Conservation (phyloP, 2,797 vertebrate species). For the Enteromius unitaeniatus region DNA sequence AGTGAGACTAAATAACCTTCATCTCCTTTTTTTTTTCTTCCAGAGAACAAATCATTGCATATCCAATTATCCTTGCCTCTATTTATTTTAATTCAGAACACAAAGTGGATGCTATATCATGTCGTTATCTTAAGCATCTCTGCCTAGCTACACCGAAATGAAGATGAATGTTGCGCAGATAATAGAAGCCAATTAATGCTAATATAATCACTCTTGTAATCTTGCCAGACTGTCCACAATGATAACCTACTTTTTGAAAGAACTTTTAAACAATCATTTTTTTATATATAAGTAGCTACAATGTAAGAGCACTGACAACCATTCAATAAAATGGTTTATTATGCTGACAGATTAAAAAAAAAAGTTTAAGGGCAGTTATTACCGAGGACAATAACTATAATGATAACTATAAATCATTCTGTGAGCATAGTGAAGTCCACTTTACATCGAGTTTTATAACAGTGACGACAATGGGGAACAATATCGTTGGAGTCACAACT, state of each 20-base stretch:
- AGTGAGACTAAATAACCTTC: conserved; percentile 30
- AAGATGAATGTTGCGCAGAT: conserved; percentile 12
- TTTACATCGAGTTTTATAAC: neutral
- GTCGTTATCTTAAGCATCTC: conserved; percentile 29
- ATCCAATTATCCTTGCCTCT: conserved; percentile 39
- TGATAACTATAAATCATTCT: neutral
- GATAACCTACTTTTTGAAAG: neutral
- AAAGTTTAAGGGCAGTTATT: neutral
- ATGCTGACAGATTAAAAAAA: neutral
- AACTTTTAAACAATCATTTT: neutral
- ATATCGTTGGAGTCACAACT: neutral
- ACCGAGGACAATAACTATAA: neutral
- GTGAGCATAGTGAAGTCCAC: neutral
- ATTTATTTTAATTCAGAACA: conserved; percentile 43
- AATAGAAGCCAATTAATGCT: conserved; percentile 13
- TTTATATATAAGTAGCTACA: neutral
- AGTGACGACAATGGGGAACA: neutral
- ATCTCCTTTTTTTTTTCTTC: conserved; percentile 28
- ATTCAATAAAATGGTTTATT: conserved; percentile 21
- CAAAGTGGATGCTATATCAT: conserved; percentile 26
- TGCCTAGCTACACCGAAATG: conserved; percentile 31
- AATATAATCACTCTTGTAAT: conserved; percentile 32
- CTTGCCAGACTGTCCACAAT: conserved; percentile 2
- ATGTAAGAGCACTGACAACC: conserved; percentile 29
- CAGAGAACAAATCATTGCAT: conserved; percentile 33